Base-by-base conservation (phyloP, 2,113 vertebrate species). In the Ariopsis seemanni region DNA sequence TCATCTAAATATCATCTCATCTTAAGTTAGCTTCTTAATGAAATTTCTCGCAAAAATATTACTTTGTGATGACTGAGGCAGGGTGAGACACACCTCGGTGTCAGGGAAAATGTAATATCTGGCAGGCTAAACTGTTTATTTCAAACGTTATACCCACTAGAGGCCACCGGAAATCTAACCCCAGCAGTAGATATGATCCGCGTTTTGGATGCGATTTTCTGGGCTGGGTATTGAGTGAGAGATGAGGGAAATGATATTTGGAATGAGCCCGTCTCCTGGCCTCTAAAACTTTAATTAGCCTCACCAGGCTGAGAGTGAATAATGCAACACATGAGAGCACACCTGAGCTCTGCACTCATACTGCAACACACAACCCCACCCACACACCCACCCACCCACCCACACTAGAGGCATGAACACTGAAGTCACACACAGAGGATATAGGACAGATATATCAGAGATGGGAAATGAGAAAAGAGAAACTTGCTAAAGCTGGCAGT, bases 281-380 rank as follows among this genome's bases (percentile, higher is more conserved):
- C 90, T 89, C 82, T 89, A 89, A 84, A 88, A 87, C 89, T 89
- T 90, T 93, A 95, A 94, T 94, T 94, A 93, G 91, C 75, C 67
- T 90, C 88, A 87, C 85, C 9, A 85, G 89, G 89, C 88, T 86
- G 84, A 84, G 42, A n/a, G 88, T 94, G 93, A 94, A 95, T 95
- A 94, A 94, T 92, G 92, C 92, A 94, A 92, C 88, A n/a, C 63
- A 89, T 77, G 84, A 88, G 90, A 88, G 90, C 88, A 88, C 85
- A 90, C 85, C 87, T 90, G 90, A 91, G 85, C 89, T 89, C 83
- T 8, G 86, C 85, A 88, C 85, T 88, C 83, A 82, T 82, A 42
- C 58, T 69, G 72, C 65, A 42, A 75, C 52, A 71, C 65, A 42
- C 71, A 53, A 74, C 20, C 50, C 34, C 63, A 60, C 82, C 74